Evolutionary conservation across 1,140 invertebrate genomes (phyloP).

Genomic region (Solenopsis invicta): DNA sequence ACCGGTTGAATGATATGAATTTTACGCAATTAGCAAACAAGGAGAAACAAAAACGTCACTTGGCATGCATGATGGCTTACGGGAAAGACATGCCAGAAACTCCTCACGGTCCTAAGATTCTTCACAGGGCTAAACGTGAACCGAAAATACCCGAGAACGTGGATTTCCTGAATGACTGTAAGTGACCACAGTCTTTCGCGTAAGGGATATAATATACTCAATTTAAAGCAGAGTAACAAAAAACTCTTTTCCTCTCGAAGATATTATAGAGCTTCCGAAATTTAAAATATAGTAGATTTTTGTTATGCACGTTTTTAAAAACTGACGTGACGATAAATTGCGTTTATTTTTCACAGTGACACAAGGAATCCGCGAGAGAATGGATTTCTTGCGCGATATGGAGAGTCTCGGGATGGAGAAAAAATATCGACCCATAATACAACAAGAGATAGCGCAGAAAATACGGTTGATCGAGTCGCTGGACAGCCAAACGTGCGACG

Average conservation of each 20-base stretch:
- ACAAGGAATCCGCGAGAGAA: constrained; percentile 84
- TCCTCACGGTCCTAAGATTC: constrained; percentile 77
- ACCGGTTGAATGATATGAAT: neutral
- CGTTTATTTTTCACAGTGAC: constrained; percentile 78
- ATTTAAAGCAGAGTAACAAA: neutral
- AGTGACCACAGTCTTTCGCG: constrained; percentile 13
- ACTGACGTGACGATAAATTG: neutral
- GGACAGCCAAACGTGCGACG: constrained; percentile 74
- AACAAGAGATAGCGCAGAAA: constrained; percentile 86
- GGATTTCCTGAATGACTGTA: constrained; percentile 82
- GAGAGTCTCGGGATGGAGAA: constrained; percentile 84
- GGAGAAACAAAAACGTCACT: constrained; percentile 85
- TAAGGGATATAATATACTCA: too few species aligned
- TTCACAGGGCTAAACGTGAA: constrained; percentile 71
- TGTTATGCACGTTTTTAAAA: neutral
- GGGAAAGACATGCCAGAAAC: constrained; percentile 86
- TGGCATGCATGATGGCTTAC: constrained; percentile 86
- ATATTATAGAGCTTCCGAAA: neutral
- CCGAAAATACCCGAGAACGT: constrained; percentile 59
- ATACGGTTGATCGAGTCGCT: constrained; percentile 83
- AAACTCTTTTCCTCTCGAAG: neutral
- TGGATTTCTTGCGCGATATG: constrained; percentile 86
- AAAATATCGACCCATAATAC: constrained; percentile 85
- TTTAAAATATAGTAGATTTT: constrained; percentile 8
- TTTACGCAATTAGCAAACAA: constrained; percentile 78